Conservation (phyloP, 1,140 invertebrate species). For the Caenorhabditis elegans region DNA sequence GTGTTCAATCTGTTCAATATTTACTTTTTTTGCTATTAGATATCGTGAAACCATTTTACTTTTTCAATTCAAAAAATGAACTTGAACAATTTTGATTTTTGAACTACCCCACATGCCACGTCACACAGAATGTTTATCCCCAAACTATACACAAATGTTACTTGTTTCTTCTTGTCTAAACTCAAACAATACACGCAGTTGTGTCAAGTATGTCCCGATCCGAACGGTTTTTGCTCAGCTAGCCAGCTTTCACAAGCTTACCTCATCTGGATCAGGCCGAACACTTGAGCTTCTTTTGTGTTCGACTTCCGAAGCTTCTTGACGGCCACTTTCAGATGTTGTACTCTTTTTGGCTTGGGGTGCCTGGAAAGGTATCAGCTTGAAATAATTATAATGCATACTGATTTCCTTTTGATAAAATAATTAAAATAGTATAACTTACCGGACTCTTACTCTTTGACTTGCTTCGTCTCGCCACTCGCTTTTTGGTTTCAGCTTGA, state of each 20-base stretch:
- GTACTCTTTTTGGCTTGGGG: slow-evolving; percentile 6
- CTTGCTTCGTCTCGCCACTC: slow-evolving; percentile 17
- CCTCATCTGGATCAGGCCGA: slow-evolving; percentile 22
- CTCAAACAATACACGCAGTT: not conserved
- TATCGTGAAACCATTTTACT: too few species aligned
- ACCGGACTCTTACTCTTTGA: slow-evolving; percentile 37
- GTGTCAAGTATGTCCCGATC: not conserved
- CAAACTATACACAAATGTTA: not conserved
- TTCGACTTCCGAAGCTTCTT: not conserved
- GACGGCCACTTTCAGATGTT: not conserved
- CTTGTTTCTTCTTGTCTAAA: not conserved
- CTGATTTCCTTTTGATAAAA: not conserved
- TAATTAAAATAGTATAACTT: not conserved
- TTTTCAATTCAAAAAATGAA: too few species aligned
- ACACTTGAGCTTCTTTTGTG: slow-evolving; percentile 3
- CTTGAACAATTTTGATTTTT: not conserved
- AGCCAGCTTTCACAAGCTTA: not conserved
- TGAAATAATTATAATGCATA: too few species aligned
- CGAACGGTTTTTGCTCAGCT: not conserved
- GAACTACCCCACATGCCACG: not conserved
- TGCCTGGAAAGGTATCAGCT: not conserved
- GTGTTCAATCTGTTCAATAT: not conserved
- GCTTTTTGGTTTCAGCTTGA: slow-evolving; percentile 34
- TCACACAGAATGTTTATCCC: not conserved
- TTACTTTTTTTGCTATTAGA: too few species aligned